These are phyloP conservation scores for Abscondita cerata DNA, from an alignment of 2,888 invertebrate genomes.

Conservation along the genomic window DNA sequence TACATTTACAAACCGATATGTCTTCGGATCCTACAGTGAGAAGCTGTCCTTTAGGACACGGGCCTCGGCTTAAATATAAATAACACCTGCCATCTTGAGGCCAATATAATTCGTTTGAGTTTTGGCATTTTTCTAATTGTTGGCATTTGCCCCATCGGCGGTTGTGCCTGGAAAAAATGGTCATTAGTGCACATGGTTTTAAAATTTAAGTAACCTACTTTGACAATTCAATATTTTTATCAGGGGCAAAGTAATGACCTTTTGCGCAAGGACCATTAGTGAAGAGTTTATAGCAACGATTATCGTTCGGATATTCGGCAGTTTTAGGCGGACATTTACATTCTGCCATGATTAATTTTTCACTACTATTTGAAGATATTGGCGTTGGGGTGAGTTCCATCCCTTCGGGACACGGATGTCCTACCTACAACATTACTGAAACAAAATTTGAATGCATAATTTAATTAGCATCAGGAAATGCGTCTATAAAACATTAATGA, in stretches of 20 bases:
- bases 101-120: slow-evolving; percentile 75
- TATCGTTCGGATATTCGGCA: slow-evolving; percentile 72
- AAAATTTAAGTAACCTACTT: not conserved
- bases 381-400: slow-evolving; percentile 78
- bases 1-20: slow-evolving; percentile 69
- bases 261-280: slow-evolving; percentile 74
- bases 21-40: slow-evolving; percentile 66
- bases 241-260: slow-evolving; percentile 80
- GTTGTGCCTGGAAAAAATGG: slow-evolving; percentile 43
- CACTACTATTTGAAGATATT: slow-evolving; percentile 54
- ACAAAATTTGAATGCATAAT: not conserved
- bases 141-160: slow-evolving; percentile 77
- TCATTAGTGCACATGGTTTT: not conserved
- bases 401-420: slow-evolving; percentile 82
- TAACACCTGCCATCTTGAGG: slow-evolving; percentile 80
- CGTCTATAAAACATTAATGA: not conserved
- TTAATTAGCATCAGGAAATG: too few species aligned
- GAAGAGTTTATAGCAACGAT: slow-evolving; percentile 77
- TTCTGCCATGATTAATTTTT: slow-evolving; percentile 71
- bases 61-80: slow-evolving; percentile 73
- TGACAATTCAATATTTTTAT: not conserved
- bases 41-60: slow-evolving; percentile 77
- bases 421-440: slow-evolving; percentile 59
- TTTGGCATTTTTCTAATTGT: slow-evolving; percentile 68
- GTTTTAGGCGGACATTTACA: slow-evolving; percentile 85